Evolutionary conservation across 30 jellyfish, hydroid and myxozoan genomes (phyloP), one percentile per base, ranked within the genome.

Genomic region (Pelagia noctiluca): DNA sequence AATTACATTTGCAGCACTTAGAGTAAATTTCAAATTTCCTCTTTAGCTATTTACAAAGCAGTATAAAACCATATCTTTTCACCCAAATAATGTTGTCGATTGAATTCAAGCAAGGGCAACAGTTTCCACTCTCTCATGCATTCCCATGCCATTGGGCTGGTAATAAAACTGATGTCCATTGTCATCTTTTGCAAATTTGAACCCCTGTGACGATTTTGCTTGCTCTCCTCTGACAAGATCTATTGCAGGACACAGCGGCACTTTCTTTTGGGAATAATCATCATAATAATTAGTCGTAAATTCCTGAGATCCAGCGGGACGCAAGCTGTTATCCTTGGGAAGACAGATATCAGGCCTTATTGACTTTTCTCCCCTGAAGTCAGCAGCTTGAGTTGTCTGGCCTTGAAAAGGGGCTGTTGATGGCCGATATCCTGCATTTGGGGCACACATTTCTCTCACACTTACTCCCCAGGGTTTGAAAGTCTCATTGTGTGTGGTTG

Each of bases 401-500:
- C 97, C 99, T 38, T 88, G 86, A 88, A 94, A 94, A 29, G 96
- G 96, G 32, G 88, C 96, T 60, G 83, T 53, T 19, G 97, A 93
- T 2, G 91, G 90, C 24, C 86, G 86, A 53, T 94, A 94, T 5
- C 95, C 96, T 8, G 90, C 91, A 1, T n/a, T 76, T 24, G 97
- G 99, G 49, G 66, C 65, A 32, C 38, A 38, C 28, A 32, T 35
- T 25, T 79, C 92, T 57, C 97, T 38, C 77, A 85, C 92, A 38
- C 75, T 69, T 26, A 36, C 60, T 57, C 69, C 80, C 99, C 99
- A 94, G 24, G 97, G 96, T 74, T 79, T 94, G 85, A 53, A 94
- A n/a, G 99, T 94, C 33, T 87, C 96, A 7, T 94, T 94, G 81
- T 94, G 97, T 12, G 99, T 94, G 0, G 99, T 94, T 32, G 63